These are phyloP conservation scores for Phymorhynchus buccinoides DNA, from an alignment of 1,140 invertebrate species.

Conservation along the genomic window DNA sequence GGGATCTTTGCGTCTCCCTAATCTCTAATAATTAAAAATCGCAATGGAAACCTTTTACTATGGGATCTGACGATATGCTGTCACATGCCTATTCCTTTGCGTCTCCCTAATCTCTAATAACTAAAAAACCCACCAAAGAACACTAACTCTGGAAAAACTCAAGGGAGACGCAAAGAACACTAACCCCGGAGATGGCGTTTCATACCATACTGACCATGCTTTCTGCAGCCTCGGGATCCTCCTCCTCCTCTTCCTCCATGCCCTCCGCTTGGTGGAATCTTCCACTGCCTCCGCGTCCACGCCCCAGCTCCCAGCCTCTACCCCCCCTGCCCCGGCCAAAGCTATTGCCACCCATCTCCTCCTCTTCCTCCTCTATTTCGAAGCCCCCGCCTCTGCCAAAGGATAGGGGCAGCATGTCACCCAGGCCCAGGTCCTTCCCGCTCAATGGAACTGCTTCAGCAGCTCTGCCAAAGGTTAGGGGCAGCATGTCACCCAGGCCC, in stretches of 20 bases:
- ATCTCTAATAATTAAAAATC: too few relatives aligned
- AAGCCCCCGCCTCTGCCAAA: slow-evolving; percentile 6
- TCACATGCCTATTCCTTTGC: too few relatives aligned
- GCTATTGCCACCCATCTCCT: background rate
- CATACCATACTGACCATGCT: background rate
- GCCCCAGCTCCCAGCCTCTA: slow-evolving; percentile 14
- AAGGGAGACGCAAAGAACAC: too few relatives aligned
- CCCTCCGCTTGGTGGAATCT: slow-evolving; percentile 30
- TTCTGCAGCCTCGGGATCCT: background rate
- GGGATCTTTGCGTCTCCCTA: too few relatives aligned
- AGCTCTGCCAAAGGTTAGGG: background rate
- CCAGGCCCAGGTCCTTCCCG: slow-evolving; percentile 10
- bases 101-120: too few relatives aligned
- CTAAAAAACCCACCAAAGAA: too few relatives aligned
- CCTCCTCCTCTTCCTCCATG: slow-evolving; percentile 18
- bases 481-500: slow-evolving; percentile 16
- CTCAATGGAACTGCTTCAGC: background rate
- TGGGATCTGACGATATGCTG: too few relatives aligned
- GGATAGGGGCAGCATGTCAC: slow-evolving; percentile 6
- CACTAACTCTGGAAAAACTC: too few relatives aligned
- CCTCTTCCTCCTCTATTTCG: slow-evolving; percentile 15
- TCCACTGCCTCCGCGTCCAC: slow-evolving; percentile 18
- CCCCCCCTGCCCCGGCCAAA: slow-evolving; percentile 17
- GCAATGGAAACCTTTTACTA: too few relatives aligned
- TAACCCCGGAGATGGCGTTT: too few relatives aligned